phyloP scores from a whole-genome alignment of 2,797 vertebrate genomes.

The Pseudochirops cupreus region DNA sequence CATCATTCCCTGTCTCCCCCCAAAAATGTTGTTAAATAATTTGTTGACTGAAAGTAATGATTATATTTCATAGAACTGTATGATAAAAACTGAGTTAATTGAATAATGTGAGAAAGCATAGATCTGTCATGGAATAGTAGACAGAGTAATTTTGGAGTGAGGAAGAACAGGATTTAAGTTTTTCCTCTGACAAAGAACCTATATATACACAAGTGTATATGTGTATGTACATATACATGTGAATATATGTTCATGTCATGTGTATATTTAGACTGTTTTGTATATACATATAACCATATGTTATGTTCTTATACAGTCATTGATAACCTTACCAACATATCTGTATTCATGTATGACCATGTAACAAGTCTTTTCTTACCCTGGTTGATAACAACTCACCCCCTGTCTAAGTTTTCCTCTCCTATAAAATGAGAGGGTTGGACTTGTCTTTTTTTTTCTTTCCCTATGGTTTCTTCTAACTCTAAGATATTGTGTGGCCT shows the following conservation, averaged over 20 bases:
- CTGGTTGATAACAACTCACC: background rate
- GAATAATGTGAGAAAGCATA: background rate
- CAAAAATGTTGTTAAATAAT: background rate
- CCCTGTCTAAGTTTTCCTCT: background rate
- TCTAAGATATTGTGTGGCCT: background rate
- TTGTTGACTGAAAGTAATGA: background rate
- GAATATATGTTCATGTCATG: background rate
- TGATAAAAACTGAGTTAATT: background rate
- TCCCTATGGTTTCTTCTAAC: background rate
- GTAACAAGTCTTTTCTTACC: background rate
- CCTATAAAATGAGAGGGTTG: background rate
- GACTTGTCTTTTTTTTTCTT: background rate
- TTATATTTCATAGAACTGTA: background rate
- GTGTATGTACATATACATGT: background rate
- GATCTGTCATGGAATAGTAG: background rate
- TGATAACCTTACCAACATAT: background rate
- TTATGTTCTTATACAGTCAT: no score
- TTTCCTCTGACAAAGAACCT: background rate
- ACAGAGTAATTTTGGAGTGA: background rate
- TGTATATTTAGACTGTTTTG: background rate
- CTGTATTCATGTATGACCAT: background rate
- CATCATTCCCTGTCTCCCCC: background rate
- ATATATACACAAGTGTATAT: background rate
- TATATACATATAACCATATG: background rate
- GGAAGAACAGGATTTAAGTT: background rate